Base-by-base conservation (phyloP, 2,113 vertebrate genomes). In the Tetrax tetrax region DNA sequence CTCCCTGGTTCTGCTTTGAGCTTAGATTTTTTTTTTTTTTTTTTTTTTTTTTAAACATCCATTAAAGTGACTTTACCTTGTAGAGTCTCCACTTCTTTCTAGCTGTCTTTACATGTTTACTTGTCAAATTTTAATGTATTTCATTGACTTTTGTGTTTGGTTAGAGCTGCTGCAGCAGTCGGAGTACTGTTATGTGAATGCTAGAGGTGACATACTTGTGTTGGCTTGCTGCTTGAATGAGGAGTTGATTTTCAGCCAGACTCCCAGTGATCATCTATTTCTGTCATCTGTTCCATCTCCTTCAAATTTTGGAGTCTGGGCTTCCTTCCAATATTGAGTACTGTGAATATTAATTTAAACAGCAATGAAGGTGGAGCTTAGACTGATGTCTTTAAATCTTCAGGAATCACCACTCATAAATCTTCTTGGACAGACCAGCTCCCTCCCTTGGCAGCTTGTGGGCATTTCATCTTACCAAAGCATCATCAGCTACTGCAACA, bases 361-460 rank as follows among this genome's bases (percentile, higher is more conserved):
- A 29, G 21, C 19, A 25, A 12, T 65, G 69, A 35, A 69, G 15
- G 8, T 38, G 9, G 23, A 68, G 19, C 19, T 93, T 82, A 76
- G 29, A 61, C 20, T 6, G 4, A 8, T 86, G 43, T 92, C 22
- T 86, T 94, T 89, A 71, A 83, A 91, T 82, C 90, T 93, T 60
- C 96, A 99, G 99, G 99, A 99, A 37, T 99, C 99, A 0, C 98
- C 99, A 53, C 97, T 99, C 33, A 97, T 99, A 76, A 98, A 96
- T 94, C 98, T 99, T 12, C 98, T 99, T 82, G 99, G 98, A 66
- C 99, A 99, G 97, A 98, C 98, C 61, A 98, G 98, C 80, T 99
- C 98, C 53, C 98, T 99, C 57, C 99, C 99, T 6, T 99, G 99
- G 99, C 98, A 99, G 68, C 98, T 99, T 12, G 98, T 99, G 96